Base-by-base conservation (phyloP, 2,888 invertebrate species). In the Protodeltote pygarga region DNA sequence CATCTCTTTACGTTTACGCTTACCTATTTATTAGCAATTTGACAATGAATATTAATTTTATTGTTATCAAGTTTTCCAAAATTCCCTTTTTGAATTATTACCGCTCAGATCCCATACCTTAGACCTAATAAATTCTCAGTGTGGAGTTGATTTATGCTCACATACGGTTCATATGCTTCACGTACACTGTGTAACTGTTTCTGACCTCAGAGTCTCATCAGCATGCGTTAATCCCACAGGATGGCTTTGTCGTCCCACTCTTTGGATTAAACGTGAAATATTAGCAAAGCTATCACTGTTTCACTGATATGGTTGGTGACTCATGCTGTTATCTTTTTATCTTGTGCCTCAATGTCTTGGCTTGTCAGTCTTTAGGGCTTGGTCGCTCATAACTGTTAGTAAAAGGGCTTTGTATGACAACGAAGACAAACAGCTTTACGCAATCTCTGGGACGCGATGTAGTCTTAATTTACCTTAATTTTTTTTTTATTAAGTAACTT, bases 171-270 rank as follows among this genome's bases (percentile, higher is more conserved):
- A 82, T 83, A 81, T 75, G 78, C 78, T 85, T 67, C 75, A 75
- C 78, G 78, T 79, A 83, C 74, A 72, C 76, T 76, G 78, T 78
- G 75, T 83, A 84, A 83, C 83, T 81, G 80, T 81, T 82, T 70
- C 79, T 84, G 83, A 87, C 85, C 87, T 83, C 81, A 77, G 73
- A 75, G 73, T 75, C 82, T 87, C 84, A 87, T 87, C 84, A 85
- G 73, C 76, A 79, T 81, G 74, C 77, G 77, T 76, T 77, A 80
- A 81, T 83, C 83, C 77, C 75, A 73, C 77, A 79, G 71, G 52
- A 69, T 58, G 48, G 64, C 61, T 52, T 57, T 55, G 62, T 41
- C 53, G 48, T 48, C 44, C 58, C 41, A 62, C 44, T 69, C 58
- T 69, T 68, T 47, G 53, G 37, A 69, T 67, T 61, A 62, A 63